Conservation (phyloP, 2,888 invertebrate species). For the Melinaea menophilus region DNA sequence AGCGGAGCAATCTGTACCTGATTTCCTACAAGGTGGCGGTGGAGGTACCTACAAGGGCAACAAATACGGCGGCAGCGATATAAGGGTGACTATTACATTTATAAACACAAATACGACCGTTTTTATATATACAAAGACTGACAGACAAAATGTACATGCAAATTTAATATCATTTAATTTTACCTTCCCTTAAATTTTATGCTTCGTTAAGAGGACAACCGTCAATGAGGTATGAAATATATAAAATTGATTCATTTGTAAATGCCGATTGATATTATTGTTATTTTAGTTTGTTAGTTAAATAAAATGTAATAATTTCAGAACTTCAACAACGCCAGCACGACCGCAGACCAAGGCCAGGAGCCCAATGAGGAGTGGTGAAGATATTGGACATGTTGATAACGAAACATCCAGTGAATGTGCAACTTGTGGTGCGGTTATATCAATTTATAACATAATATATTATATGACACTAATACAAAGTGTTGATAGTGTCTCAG, state of each 20-base stretch:
- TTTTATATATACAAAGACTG: no score
- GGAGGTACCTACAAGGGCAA: conserved; percentile 69
- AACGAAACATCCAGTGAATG: conserved; percentile 37
- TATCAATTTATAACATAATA: conserved; percentile 36
- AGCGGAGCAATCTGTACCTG: conserved; percentile 88
- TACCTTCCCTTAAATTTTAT: conserved; percentile 11
- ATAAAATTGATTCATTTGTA: conserved; percentile 1
- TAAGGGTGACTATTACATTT: conserved; percentile 73
- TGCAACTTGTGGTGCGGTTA: conserved; percentile 56
- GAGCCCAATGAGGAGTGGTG: conserved; percentile 79
- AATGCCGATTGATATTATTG: conserved; percentile 3
- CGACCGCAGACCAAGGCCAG: conserved; percentile 49
- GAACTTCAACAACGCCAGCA: conserved; percentile 56
- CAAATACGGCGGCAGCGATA: conserved; percentile 85
- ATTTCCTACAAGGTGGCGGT: conserved; percentile 80
- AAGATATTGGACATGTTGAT: conserved; percentile 43
- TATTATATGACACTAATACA: no score
- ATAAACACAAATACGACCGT: no score
- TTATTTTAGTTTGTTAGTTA: conserved; percentile 9
- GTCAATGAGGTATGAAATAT: conserved; percentile 20
- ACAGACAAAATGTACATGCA: no score
- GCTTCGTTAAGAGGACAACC: conserved; percentile 24
- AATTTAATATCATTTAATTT: no score
- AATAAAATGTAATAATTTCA: conserved; percentile 36
- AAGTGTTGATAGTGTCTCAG: conserved; percentile 6